A percentile compares a stretch with the other conserved stretches of the same genome.
These are phyloP conservation scores for Stercorarius parasiticus DNA, from an alignment of 2,113 vertebrate genomes.

Conservation along the genomic window DNA sequence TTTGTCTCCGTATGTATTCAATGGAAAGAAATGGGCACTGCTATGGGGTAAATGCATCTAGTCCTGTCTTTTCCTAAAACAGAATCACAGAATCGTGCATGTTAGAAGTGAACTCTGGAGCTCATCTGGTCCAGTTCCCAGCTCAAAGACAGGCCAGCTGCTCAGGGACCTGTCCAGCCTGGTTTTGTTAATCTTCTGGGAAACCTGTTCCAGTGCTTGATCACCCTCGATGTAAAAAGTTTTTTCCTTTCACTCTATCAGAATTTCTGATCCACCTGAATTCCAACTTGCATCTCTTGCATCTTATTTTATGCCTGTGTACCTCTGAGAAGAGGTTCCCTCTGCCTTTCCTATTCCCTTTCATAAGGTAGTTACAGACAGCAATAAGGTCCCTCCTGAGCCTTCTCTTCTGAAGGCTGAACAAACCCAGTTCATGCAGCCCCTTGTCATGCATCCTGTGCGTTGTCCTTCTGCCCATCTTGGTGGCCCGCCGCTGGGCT, in stretches of 20 bases:
- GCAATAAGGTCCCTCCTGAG: accelerated
- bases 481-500: neutral
- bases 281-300: neutral
- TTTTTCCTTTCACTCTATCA: neutral
- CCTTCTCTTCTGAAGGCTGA: neutral
- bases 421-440: neutral
- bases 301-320: neutral
- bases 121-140: neutral
- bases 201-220: neutral
- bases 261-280: neutral
- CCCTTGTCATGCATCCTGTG: neutral
- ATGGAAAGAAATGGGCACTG: neutral
- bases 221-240: neutral
- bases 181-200: neutral
- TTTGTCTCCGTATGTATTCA: neutral
- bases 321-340: neutral
- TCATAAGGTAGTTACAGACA: neutral
- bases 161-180: neutral
- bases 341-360: neutral
- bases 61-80: neutral
- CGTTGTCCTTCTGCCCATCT: neutral
- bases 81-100: neutral
- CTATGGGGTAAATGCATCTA: neutral
- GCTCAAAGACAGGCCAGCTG: neutral
- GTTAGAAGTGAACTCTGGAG: neutral